These are phyloP conservation scores for Lasiommata megera DNA, from an alignment of 2,888 invertebrate genomes.

Conservation along the genomic window DNA sequence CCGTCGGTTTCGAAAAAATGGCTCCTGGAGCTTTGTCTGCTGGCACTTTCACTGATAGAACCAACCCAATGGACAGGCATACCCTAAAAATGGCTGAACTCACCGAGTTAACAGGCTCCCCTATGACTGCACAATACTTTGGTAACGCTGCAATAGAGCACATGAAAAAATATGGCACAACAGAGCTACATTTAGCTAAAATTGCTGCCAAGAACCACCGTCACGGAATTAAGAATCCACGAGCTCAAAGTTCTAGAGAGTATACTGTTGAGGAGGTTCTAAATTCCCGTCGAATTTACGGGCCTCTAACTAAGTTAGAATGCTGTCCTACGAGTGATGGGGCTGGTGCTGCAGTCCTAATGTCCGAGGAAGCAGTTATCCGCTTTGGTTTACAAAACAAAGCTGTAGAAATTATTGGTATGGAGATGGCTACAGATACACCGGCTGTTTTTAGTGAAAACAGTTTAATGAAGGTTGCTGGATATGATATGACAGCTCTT, in stretches of 20 bases:
- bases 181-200: constrained; percentile 96
- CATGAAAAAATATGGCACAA: constrained; percentile 97
- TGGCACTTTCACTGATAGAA: constrained; percentile 89
- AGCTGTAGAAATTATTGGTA: constrained; percentile 97
- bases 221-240: constrained; percentile 97
- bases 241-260: constrained; percentile 96
- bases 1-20: constrained; percentile 99
- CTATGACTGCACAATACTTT: constrained; percentile 97
- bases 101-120: constrained; percentile 89
- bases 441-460: constrained; percentile 91
- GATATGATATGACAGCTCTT: constrained; percentile 95
- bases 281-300: constrained; percentile 93
- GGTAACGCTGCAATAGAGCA: constrained; percentile 98
- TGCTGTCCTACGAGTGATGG: constrained; percentile 99
- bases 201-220: constrained; percentile 99
- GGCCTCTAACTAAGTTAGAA: constrained; percentile 96
- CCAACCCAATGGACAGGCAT: constrained; percentile 94
- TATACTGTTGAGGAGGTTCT: constrained; percentile 95
- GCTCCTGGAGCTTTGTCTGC: constrained; percentile 92
- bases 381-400: constrained; percentile 88
- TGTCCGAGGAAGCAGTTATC: constrained; percentile 94
- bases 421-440: constrained; percentile 98
- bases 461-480: constrained; percentile 89
- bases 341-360: constrained; percentile 95
- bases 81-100: constrained; percentile 92